These are phyloP conservation scores for Pipra filicauda DNA, from an alignment of 2,113 vertebrate genomes.

Conservation along the genomic window DNA sequence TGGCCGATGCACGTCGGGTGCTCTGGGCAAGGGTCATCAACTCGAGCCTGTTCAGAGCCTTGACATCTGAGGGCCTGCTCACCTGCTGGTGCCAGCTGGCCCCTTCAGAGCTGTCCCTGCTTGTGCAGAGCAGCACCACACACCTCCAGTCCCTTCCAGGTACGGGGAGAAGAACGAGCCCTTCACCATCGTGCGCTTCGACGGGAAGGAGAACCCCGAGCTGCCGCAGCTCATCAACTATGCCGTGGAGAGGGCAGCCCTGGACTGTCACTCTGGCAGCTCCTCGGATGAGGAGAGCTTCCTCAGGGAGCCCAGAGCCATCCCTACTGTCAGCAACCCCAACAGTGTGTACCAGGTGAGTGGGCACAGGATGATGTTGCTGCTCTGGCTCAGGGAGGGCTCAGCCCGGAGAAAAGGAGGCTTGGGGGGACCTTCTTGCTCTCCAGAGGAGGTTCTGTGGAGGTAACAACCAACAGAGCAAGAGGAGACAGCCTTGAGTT, in stretches of 20 bases:
- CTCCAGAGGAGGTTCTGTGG: not conserved
- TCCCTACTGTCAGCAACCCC: slow-evolving; percentile 92
- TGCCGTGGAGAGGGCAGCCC: slow-evolving; percentile 82
- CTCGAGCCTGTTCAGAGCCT: not conserved
- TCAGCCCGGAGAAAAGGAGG: not conserved
- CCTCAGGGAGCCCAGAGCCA: slow-evolving; percentile 55
- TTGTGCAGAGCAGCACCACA: not conserved
- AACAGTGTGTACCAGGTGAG: slow-evolving; percentile 93
- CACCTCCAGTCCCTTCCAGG: slow-evolving; percentile 21
- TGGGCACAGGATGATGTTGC: not conserved
- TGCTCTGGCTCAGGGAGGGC: not conserved
- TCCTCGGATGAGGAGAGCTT: slow-evolving; percentile 87
- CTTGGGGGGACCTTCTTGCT: rapidly evolving
- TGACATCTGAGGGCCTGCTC: rapidly evolving
- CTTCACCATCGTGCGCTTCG: slow-evolving; percentile 83
- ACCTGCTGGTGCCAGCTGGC: rapidly evolving
- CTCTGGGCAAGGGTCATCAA: rapidly evolving
- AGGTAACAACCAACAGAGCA: not conserved
- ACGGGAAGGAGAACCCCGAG: slow-evolving; percentile 64
- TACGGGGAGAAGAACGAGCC: slow-evolving; percentile 88
- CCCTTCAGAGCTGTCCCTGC: rapidly evolving
- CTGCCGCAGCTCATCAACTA: slow-evolving; percentile 82
- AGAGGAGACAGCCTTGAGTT: not conserved
- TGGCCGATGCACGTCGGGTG: rapidly evolving
- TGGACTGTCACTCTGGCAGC: slow-evolving; percentile 71